Evolutionary conservation across 2,797 vertebrate genomes (phyloP).

Genomic region (Phalanger gymnotis): DNA sequence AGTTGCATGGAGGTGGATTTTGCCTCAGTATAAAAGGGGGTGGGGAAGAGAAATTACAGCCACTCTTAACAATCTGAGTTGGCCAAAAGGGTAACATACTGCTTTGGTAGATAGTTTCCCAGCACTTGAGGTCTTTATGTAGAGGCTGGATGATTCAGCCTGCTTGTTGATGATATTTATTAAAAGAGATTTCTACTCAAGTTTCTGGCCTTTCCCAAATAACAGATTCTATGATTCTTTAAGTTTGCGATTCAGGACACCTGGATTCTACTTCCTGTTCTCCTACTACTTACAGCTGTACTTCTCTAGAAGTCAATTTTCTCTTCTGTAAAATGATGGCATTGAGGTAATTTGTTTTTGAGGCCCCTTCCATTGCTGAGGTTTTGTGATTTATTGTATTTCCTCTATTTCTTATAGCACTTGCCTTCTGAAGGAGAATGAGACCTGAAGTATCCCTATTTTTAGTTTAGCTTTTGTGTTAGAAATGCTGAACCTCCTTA

Average conservation of each 20-base stretch:
- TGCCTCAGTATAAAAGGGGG: neutral
- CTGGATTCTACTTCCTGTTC: neutral
- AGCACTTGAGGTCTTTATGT: neutral
- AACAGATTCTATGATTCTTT: neutral
- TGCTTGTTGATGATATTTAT: neutral
- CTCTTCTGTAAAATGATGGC: neutral
- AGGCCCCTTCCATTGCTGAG: neutral
- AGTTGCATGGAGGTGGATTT: neutral
- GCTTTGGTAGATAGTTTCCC: neutral
- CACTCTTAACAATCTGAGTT: neutral
- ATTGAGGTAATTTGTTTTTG: neutral
- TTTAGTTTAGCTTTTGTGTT: neutral
- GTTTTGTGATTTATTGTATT: neutral
- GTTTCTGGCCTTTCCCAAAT: neutral
- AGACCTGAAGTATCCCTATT: neutral
- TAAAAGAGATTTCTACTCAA: neutral
- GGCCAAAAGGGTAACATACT: neutral
- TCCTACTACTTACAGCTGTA: neutral
- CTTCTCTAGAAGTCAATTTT: neutral
- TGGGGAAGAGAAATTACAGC: neutral
- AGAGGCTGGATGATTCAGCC: neutral
- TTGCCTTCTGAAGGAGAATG: neutral
- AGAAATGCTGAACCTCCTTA: neutral
- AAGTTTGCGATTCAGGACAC: neutral
- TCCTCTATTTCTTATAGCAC: neutral